These are phyloP conservation scores for Pangasianodon hypophthalmus DNA, from an alignment of 2,113 vertebrate species.

Conservation along the genomic window DNA sequence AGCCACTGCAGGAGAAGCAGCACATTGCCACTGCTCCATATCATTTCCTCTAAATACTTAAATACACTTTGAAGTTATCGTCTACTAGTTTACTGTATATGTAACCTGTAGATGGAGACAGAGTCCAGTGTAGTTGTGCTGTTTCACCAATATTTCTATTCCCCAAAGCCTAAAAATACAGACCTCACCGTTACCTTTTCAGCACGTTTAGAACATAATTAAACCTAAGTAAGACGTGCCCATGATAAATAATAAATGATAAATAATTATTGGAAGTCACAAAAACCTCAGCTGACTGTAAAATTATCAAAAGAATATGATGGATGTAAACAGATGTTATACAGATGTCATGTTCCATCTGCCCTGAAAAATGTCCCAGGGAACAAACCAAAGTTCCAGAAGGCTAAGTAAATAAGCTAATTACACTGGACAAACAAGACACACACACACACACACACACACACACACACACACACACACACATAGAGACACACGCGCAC, in stretches of 20 bases:
- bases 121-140: constrained; percentile 7
- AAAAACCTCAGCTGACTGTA: neutral
- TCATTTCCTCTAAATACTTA: neutral
- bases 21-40: no score
- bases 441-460: neutral
- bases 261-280: neutral
- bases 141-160: neutral
- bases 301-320: neutral
- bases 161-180: neutral
- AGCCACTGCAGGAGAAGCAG: no score
- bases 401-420: neutral
- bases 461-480: constrained; percentile 4
- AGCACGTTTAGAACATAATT: neutral
- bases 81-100: neutral
- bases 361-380: neutral
- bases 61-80: neutral
- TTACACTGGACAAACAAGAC: neutral
- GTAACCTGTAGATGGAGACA: constrained; percentile 55
- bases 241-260: neutral
- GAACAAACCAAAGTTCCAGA: neutral
- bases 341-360: neutral
- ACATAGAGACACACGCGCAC: no score
- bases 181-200: no score
- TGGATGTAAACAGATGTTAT: neutral
- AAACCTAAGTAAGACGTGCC: neutral